phyloP scores from a whole-genome alignment of 2,888 invertebrate genomes.

The Digitonthophagus gazella region DNA sequence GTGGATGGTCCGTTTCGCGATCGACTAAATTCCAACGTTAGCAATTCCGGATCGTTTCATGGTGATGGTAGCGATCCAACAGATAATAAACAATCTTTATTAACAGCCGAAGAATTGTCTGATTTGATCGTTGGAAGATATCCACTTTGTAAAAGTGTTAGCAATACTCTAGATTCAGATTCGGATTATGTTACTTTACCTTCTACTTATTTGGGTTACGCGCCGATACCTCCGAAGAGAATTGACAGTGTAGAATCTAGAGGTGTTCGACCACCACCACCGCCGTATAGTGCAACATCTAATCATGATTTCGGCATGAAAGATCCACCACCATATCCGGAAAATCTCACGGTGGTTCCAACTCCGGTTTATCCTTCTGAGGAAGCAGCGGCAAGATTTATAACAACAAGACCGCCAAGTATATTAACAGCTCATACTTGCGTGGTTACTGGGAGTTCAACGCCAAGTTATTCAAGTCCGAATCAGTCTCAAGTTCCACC shows the following conservation, averaged over 20 bases:
- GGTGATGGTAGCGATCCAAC: slow-evolving; percentile 90
- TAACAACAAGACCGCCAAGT: slow-evolving; percentile 73
- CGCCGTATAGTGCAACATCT: slow-evolving; percentile 48
- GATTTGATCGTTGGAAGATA: slow-evolving; percentile 81
- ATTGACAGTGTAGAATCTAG: slow-evolving; percentile 59
- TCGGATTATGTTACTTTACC: slow-evolving; percentile 86
- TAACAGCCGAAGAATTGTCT: slow-evolving; percentile 80
- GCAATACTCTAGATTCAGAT: slow-evolving; percentile 82
- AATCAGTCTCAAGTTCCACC: slow-evolving; percentile 43
- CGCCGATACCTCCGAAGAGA: slow-evolving; percentile 69
- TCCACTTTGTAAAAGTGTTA: slow-evolving; percentile 75
- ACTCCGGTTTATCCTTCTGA: slow-evolving; percentile 63
- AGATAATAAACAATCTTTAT: slow-evolving; percentile 58
- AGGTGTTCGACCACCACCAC: slow-evolving; percentile 52
- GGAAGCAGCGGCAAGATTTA: slow-evolving; percentile 73
- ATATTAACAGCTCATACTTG: slow-evolving; percentile 75
- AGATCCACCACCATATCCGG: slow-evolving; percentile 68
- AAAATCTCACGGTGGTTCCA: slow-evolving; percentile 53
- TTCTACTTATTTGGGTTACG: slow-evolving; percentile 50
- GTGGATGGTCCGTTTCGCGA: slow-evolving; percentile 60
- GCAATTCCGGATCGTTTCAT: slow-evolving; percentile 76
- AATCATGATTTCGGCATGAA: slow-evolving; percentile 49
- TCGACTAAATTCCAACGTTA: slow-evolving; percentile 76
- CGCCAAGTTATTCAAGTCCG: slow-evolving; percentile 59
- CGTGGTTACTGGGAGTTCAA: slow-evolving; percentile 62